A percentile compares a stretch with the other conserved stretches of the same genome.
These are phyloP conservation scores for Tamias sibiricus DNA, from an alignment of 2,113 vertebrate species.

Conservation along the genomic window DNA sequence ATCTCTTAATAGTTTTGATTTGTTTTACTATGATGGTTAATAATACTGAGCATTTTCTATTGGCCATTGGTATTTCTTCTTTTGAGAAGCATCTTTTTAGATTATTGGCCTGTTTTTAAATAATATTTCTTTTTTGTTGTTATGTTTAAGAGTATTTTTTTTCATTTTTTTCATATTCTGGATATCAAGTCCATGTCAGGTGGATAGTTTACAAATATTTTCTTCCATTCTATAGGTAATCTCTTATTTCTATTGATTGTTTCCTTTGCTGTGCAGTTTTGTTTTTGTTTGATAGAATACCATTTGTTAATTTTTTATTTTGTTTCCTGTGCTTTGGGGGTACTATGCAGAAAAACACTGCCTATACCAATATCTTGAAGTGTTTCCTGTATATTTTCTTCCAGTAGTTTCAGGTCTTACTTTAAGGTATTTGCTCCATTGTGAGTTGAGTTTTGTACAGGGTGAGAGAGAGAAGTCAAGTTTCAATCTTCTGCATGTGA, in stretches of 20 bases:
- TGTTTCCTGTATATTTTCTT: background rate
- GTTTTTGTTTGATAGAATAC: background rate
- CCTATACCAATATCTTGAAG: background rate
- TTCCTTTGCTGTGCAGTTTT: background rate
- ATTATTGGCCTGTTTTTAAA: background rate
- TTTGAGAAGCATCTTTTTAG: background rate
- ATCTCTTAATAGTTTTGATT: background rate
- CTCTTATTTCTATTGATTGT: background rate
- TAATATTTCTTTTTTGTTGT: background rate
- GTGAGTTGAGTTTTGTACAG: background rate
- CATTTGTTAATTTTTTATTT: background rate
- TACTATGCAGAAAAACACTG: background rate
- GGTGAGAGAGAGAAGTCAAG: background rate
- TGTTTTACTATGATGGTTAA: background rate
- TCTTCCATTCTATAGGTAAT: background rate
- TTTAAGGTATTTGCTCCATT: background rate
- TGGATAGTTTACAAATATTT: background rate
- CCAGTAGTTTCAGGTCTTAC: background rate
- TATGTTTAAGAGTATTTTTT: background rate
- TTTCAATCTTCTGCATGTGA: background rate
- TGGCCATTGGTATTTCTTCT: background rate
- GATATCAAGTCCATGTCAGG: too few species aligned
- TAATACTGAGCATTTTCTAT: background rate
- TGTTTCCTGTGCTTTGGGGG: background rate
- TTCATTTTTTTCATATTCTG: background rate